Evolutionary conservation across 1,140 invertebrate genomes (phyloP).

Genomic region (Hestina assimilis): DNA sequence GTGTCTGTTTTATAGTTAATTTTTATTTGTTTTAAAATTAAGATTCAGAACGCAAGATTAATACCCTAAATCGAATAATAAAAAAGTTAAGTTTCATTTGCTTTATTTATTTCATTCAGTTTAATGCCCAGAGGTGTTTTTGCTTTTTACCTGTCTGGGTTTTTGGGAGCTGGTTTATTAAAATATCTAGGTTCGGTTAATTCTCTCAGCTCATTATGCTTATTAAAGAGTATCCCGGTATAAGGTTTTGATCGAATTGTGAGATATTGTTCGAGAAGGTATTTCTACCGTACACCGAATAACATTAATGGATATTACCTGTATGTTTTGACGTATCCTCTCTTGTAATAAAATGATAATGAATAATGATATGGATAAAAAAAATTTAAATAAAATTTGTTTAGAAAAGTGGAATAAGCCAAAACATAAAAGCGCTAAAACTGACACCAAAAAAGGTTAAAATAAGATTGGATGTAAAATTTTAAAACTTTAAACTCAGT

Average conservation of each 20-base stretch:
- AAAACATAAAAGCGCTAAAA: slow-evolving; percentile 35
- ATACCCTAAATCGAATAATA: too few species aligned
- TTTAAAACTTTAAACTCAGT: neutral
- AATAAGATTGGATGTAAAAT: neutral
- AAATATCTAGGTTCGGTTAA: too few species aligned
- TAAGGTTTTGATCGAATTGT: slow-evolving; percentile 15
- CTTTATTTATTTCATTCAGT: too few species aligned
- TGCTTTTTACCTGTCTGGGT: too few species aligned
- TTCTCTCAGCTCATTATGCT: too few species aligned
- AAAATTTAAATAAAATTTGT: slow-evolving; percentile 18
- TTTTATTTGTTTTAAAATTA: too few species aligned
- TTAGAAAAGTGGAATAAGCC: slow-evolving; percentile 29
- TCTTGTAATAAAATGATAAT: slow-evolving; percentile 3
- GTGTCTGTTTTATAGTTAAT: too few species aligned
- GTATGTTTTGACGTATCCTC: slow-evolving; percentile 41
- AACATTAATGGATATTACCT: slow-evolving; percentile 28
- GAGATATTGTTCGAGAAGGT: slow-evolving; percentile 31
- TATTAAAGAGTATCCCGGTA: too few species aligned
- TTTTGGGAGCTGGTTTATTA: too few species aligned
- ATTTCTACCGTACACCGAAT: slow-evolving; percentile 18
- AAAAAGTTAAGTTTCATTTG: too few species aligned
- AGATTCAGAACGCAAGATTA: too few species aligned
- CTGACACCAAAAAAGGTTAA: slow-evolving; percentile 27
- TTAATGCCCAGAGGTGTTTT: too few species aligned
- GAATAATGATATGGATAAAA: slow-evolving; percentile 8